These are phyloP conservation scores for Neosalanx taihuensis DNA, from an alignment of 2,797 vertebrate genomes.

Conservation along the genomic window DNA sequence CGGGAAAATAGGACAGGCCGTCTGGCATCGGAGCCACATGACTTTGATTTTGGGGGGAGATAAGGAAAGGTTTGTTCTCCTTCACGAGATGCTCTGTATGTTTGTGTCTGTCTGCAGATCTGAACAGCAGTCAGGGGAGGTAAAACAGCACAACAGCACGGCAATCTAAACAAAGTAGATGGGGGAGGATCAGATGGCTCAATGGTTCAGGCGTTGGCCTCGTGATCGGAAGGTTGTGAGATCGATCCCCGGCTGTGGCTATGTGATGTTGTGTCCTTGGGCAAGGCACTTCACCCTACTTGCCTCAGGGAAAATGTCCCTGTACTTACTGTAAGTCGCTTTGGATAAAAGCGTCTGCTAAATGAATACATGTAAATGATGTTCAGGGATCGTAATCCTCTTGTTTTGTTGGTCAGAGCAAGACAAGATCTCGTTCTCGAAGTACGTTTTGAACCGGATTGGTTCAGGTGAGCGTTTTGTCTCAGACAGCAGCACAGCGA, in stretches of 20 bases:
- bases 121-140: too few relatives aligned
- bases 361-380: too few relatives aligned
- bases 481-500: background rate
- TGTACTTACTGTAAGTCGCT: too few relatives aligned
- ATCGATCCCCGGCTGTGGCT: too few relatives aligned
- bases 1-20: constrained; percentile 63
- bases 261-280: too few relatives aligned
- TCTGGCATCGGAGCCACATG: constrained; percentile 67
- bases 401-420: background rate
- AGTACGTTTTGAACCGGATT: too few relatives aligned
- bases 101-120: background rate
- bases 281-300: too few relatives aligned
- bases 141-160: background rate
- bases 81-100: constrained; percentile 44
- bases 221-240: too few relatives aligned
- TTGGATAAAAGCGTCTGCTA: too few relatives aligned
- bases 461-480: background rate
- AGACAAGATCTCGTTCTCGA: background rate
- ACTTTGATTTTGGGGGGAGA: constrained; percentile 71
- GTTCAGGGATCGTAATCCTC: background rate
- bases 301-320: too few relatives aligned
- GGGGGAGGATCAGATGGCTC: too few relatives aligned
- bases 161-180: background rate
- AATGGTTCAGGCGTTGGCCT: too few relatives aligned
- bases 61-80: constrained; percentile 52